Base-by-base conservation (phyloP, 2,888 invertebrate species). In the Latheticus oryzae region DNA sequence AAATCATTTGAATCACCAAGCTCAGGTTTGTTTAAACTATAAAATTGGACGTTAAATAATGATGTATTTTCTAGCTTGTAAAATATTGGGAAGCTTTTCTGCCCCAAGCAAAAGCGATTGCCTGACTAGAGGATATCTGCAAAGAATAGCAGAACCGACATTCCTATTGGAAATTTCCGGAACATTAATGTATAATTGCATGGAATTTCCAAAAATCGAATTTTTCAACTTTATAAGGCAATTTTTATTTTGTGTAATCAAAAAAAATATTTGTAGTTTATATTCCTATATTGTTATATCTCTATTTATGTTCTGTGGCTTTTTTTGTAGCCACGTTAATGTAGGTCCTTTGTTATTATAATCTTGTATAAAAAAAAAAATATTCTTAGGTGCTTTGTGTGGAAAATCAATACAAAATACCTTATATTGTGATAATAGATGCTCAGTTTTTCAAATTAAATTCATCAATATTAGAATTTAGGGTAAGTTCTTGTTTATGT, bases 31-130 rank as follows among this genome's bases (percentile, higher is more conserved):
- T 32, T 3, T 11, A 28, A 28, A 12, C 13, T 3, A 12, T 40
- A 4, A 40, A 23, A 24, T 13, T 9, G 11, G n/a, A 2, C 12
- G 12, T 11, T 54, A 23, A 17, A 21, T 43, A 23, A 51, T 65
- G 61, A 59, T 60, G 37, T 80, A n/a, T n/a, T n/a, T n/a, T 77
- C 30, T 84, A 95, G 91, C 82, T 95, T 30, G 90, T 94, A 67
- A 92, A 94, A 76, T 91, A 91, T 78, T 97, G 97, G 98, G 97
- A 98, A 79, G 87, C 91, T 12, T 98, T 98, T 81, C 82, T 96
- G 67, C 97, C 97, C 0, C 95, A 96, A 79, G 97, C 97, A 12
- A 91, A 93, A 76, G 91, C 93, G 65, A 94, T 96, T 78, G 89
- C 89, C 81, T 94, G 88, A 90, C 78, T 76, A 71, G 78, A 77